Evolutionary conservation across 2,888 invertebrate species (phyloP).

Genomic region (Harpagoxenus sublaevis): DNA sequence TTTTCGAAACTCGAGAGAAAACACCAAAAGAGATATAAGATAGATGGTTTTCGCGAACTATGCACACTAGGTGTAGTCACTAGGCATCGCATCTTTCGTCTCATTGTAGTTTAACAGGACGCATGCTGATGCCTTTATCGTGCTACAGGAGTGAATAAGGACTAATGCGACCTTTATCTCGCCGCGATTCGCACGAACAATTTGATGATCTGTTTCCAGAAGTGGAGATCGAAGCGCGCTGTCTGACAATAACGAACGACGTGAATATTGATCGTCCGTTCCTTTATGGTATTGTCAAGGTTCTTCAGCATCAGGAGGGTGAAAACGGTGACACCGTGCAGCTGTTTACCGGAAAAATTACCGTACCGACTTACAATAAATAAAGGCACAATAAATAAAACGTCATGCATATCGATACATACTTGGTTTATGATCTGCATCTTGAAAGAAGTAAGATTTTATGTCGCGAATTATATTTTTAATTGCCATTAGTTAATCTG

Average conservation of each 20-base stretch:
- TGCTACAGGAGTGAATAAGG: neutral
- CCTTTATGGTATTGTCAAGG: constrained; percentile 61
- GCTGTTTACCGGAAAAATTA: constrained; percentile 52
- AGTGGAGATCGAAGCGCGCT: constrained; percentile 42
- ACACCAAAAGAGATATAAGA: neutral
- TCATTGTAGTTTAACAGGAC: constrained; percentile 1
- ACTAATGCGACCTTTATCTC: neutral
- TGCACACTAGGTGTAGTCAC: neutral
- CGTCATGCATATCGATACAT: neutral
- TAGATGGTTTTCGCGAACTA: neutral
- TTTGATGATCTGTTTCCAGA: constrained; percentile 60
- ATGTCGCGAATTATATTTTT: neutral
- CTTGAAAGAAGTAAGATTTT: neutral
- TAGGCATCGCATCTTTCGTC: constrained; percentile 4
- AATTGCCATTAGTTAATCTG: neutral
- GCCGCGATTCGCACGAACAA: constrained; percentile 9
- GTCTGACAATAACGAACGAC: neutral
- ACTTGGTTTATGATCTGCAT: neutral
- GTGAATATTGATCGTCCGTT: constrained; percentile 61
- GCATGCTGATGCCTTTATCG: constrained; percentile 18
- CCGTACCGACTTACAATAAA: constrained; percentile 33
- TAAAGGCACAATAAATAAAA: neutral
- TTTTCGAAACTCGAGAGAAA: neutral
- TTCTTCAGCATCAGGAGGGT: constrained; percentile 18
- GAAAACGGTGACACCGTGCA: constrained; percentile 13